phyloP scores from a whole-genome alignment of 2,888 invertebrate genomes.

The Brachycybe producta region DNA sequence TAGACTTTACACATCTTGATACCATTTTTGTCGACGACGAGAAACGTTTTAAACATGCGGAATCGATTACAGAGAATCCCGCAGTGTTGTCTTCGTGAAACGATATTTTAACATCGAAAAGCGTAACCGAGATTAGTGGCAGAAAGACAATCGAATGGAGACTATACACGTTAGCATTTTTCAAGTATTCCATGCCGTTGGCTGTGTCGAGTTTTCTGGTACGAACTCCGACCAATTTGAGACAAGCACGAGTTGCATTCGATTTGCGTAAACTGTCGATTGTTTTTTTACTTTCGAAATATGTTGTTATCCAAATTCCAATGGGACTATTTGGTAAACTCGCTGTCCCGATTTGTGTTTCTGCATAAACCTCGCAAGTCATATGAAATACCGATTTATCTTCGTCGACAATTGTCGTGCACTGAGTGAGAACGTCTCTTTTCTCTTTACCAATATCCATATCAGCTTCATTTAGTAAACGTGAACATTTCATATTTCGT shows the following conservation, averaged over 20 bases:
- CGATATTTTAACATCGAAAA: not conserved
- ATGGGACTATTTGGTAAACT: slow-evolving; percentile 2
- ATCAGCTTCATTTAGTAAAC: too few relatives aligned
- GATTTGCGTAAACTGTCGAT: not conserved
- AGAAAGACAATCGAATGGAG: not conserved
- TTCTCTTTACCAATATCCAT: too few relatives aligned
- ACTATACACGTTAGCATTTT: not conserved
- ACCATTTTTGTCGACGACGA: not conserved
- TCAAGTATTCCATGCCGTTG: not conserved
- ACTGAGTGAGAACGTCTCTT: too few relatives aligned
- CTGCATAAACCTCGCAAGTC: slow-evolving; percentile 6
- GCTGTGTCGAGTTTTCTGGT: not conserved
- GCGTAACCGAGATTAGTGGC: slow-evolving; percentile 6
- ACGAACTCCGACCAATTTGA: not conserved
- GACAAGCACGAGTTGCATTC: not conserved
- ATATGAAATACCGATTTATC: too few relatives aligned
- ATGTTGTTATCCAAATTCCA: slow-evolving; percentile 4
- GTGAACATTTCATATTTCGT: too few relatives aligned
- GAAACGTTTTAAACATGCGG: not conserved
- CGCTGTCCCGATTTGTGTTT: not conserved
- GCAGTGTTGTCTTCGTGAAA: not conserved
- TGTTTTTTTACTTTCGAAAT: not conserved
- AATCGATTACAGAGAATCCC: not conserved
- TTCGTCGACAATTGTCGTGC: too few relatives aligned
- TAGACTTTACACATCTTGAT: not conserved